These are phyloP conservation scores for Zaprionus davidi DNA, from an alignment of 1,140 invertebrate genomes.

Conservation along the genomic window DNA sequence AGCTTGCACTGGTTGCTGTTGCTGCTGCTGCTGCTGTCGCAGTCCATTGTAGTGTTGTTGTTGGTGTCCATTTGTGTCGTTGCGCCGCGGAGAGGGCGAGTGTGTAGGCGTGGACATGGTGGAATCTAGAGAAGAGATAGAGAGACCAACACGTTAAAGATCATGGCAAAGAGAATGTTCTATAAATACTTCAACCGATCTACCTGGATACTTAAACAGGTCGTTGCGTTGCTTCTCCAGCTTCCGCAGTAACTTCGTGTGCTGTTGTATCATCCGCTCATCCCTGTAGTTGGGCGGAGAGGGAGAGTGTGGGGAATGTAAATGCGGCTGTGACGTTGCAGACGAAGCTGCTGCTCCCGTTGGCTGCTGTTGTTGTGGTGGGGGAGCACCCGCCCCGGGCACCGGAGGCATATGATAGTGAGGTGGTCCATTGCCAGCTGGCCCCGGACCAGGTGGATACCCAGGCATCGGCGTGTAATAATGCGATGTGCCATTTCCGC, in stretches of 20 bases:
- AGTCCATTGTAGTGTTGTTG: constrained; percentile 66
- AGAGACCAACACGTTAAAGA: background rate
- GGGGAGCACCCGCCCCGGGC: constrained; percentile 62
- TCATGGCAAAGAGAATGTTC: background rate
- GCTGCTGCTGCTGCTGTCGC: constrained; percentile 34
- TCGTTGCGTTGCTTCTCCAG: constrained; percentile 87
- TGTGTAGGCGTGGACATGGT: constrained; percentile 73
- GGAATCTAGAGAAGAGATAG: constrained; percentile 40
- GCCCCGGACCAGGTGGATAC: constrained; percentile 84
- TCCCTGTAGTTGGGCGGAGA: constrained; percentile 88
- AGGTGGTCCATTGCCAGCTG: constrained; percentile 85
- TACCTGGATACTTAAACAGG: constrained; percentile 81
- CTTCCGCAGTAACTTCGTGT: constrained; percentile 90
- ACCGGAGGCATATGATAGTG: constrained; percentile 85
- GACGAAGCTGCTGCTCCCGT: constrained; percentile 40
- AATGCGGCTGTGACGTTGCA: constrained; percentile 73
- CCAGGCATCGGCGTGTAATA: constrained; percentile 86
- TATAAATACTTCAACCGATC: background rate
- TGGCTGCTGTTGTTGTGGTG: constrained; percentile 50
- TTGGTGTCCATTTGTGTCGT: constrained; percentile 71
- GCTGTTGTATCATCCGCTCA: constrained; percentile 90
- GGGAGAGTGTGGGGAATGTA: constrained; percentile 85
- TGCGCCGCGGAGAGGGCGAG: constrained; percentile 75
- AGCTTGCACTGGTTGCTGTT: constrained; percentile 22
- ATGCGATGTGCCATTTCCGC: constrained; percentile 86